Percentiles rank a stretch among this genome's conserved stretches.
Evolutionary conservation across 2,113 vertebrate species (phyloP).

Genomic region (Calyptomena viridis): DNA sequence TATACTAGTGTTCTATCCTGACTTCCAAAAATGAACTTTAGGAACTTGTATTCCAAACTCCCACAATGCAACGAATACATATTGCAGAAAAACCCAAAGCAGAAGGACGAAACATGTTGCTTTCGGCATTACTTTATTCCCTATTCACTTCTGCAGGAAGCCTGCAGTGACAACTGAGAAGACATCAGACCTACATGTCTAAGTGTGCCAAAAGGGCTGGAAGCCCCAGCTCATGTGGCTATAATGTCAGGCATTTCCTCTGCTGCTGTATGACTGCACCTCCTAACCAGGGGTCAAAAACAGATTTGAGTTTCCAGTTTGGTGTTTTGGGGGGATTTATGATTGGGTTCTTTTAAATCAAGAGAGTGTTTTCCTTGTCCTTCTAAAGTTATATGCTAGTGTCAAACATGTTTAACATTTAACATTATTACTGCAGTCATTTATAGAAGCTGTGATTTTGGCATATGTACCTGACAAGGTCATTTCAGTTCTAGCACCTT

Average conservation of each 20-base stretch:
- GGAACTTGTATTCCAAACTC: not conserved
- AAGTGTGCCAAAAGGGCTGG: conserved; percentile 71
- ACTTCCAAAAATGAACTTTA: not conserved
- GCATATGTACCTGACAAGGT: conserved; percentile 30
- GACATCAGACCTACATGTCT: conserved; percentile 49
- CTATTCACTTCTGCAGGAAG: conserved; percentile 50
- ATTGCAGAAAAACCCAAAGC: not conserved
- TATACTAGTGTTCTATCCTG: not conserved
- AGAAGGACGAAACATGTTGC: conserved; percentile 33
- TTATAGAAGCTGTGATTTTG: conserved; percentile 18
- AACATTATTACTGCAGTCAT: conserved; percentile 21
- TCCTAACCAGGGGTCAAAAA: conserved; percentile 72
- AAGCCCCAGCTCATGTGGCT: conserved; percentile 73
- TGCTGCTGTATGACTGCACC: conserved; percentile 61
- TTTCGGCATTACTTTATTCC: conserved; percentile 48
- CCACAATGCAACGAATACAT: conserved; percentile 42
- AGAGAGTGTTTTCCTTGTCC: conserved; percentile 41
- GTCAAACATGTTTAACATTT: conserved; percentile 32
- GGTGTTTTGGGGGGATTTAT: not conserved
- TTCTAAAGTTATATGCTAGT: not conserved
- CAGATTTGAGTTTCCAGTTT: conserved; percentile 34
- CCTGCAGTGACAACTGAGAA: conserved; percentile 47
- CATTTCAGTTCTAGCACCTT: conserved; percentile 51
- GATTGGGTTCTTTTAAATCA: conserved; percentile 26
- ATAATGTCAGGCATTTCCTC: conserved; percentile 85